phyloP scores from a whole-genome alignment of 2,113 vertebrate genomes.

The Bubo bubo region DNA sequence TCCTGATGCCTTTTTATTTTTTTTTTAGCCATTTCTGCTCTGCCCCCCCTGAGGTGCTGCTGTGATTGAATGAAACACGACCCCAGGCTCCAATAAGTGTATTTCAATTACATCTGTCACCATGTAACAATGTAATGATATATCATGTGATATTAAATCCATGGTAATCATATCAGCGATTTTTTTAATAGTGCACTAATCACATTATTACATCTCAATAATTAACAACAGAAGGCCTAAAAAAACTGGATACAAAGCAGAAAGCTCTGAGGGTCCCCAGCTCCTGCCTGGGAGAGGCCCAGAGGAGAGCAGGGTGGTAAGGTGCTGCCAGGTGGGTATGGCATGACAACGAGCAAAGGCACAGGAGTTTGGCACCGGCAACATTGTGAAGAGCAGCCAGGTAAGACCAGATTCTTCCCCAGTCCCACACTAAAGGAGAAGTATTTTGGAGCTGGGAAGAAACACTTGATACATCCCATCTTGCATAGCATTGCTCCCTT shows the following conservation, averaged over 20 bases:
- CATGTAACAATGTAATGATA: slow-evolving; percentile 96
- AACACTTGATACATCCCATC: neutral
- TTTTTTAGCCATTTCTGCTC: slow-evolving; percentile 66
- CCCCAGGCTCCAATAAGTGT: slow-evolving; percentile 97
- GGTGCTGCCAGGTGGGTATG: neutral
- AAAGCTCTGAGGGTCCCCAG: slow-evolving; percentile 4
- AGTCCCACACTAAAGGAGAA: neutral
- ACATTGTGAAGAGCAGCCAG: neutral
- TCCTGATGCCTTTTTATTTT: slow-evolving; percentile 67
- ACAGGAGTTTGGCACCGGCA: neutral
- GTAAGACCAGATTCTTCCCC: neutral
- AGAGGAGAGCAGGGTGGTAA: neutral
- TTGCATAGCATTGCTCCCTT: neutral
- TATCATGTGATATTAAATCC: slow-evolving; percentile 99
- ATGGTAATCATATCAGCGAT: slow-evolving; percentile 92
- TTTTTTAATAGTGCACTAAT: slow-evolving; percentile 88
- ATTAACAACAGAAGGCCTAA: slow-evolving; percentile 82
- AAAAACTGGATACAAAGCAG: slow-evolving; percentile 67
- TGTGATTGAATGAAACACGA: slow-evolving; percentile 90
- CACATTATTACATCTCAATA: slow-evolving; percentile 84
- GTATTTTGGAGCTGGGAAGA: neutral
- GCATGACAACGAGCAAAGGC: neutral
- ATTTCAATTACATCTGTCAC: slow-evolving; percentile 99
- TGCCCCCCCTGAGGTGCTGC: slow-evolving; percentile 80
- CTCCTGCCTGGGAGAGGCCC: neutral